phyloP scores from a whole-genome alignment of 2,113 vertebrate genomes.

The Scalopus aquaticus region DNA sequence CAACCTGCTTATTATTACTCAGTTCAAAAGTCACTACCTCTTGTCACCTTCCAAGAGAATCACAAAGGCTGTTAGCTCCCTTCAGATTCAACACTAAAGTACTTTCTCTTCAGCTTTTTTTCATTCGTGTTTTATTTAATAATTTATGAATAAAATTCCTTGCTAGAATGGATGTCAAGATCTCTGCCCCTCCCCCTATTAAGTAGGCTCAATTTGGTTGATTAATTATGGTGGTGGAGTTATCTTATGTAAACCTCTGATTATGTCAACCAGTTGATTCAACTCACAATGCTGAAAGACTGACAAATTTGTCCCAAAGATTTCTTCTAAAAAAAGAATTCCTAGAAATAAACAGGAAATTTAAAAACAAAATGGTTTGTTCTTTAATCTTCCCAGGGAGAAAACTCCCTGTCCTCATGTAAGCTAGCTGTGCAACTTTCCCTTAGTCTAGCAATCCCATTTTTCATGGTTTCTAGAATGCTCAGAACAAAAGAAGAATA shows the following conservation, averaged over 20 bases:
- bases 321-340: slow-evolving; percentile 11
- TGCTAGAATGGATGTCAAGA: neutral
- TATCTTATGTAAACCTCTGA: neutral
- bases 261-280: neutral
- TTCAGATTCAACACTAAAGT: neutral
- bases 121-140: neutral
- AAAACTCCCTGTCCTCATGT: neutral
- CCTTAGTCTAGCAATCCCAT: slow-evolving; percentile 5
- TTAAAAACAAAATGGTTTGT: rapidly evolving
- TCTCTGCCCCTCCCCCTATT: neutral
- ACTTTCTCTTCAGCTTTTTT: neutral
- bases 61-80: neutral
- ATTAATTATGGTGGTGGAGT: neutral
- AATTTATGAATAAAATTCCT: neutral
- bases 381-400: slow-evolving; percentile 39
- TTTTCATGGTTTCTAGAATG: slow-evolving; percentile 11
- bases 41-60: neutral
- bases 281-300: neutral
- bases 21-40: neutral
- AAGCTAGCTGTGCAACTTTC: neutral
- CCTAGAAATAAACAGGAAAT: neutral
- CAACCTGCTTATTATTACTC: neutral
- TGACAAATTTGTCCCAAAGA: neutral
- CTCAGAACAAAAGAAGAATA: neutral
- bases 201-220: neutral